phyloP scores from a whole-genome alignment of 2,888 invertebrate genomes.

The Drosophila suboccidentalis region DNA sequence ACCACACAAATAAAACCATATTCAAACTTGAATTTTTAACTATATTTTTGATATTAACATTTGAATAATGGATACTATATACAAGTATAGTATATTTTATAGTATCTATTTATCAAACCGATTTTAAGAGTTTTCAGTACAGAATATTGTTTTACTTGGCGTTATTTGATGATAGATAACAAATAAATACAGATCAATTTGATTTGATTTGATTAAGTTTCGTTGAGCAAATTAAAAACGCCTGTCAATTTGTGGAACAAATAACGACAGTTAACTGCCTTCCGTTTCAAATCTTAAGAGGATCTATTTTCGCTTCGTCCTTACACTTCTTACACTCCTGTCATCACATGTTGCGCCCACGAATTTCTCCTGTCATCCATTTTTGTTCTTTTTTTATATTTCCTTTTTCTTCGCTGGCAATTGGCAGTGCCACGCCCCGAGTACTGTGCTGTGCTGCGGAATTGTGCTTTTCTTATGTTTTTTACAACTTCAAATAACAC shows the following conservation, averaged over 20 bases:
- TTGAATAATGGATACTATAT: no score
- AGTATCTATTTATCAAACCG: neutral
- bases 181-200: conserved; percentile 15
- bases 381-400: conserved; percentile 11
- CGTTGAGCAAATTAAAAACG: conserved; percentile 40
- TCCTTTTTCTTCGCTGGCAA: conserved; percentile 34
- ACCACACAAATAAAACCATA: no score
- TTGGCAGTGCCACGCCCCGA: conserved; percentile 40
- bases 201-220: conserved; percentile 42
- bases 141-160: neutral
- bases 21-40: no score
- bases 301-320: neutral
- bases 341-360: conserved; percentile 61
- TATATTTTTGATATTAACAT: no score
- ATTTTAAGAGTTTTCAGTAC: neutral
- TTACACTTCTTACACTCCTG: conserved; percentile 9
- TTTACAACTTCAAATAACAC: conserved; percentile 74
- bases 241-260: conserved; percentile 44
- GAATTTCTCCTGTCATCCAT: conserved; percentile 64
- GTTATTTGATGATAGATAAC: conserved; percentile 24
- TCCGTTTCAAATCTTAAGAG: neutral
- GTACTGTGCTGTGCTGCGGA: conserved; percentile 7
- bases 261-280: conserved; percentile 38
- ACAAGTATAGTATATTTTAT: neutral
- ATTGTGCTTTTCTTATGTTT: conserved; percentile 43